phyloP scores from a whole-genome alignment of 1,140 invertebrate genomes.

The Neuroterus valhalla region DNA sequence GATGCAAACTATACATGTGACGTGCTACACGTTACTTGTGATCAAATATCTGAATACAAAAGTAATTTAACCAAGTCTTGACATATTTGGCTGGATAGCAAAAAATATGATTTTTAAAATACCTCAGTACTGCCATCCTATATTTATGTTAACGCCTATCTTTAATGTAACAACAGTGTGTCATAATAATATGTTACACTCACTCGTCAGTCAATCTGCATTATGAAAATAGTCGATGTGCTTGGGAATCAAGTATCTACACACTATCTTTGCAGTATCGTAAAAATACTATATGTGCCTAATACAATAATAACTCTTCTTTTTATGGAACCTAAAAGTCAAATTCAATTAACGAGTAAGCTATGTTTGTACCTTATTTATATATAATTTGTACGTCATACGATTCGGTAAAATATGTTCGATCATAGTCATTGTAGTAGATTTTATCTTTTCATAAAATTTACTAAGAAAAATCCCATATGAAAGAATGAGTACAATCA shows the following conservation, averaged over 20 bases:
- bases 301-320: background rate
- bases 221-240: background rate
- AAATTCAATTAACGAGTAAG: background rate
- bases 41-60: no score
- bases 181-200: background rate
- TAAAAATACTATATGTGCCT: slow-evolving; percentile 12
- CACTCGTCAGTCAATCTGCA: background rate
- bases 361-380: background rate
- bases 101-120: background rate
- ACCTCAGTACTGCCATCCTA: slow-evolving; percentile 14
- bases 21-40: no score
- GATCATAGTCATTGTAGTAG: background rate
- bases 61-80: no score
- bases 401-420: slow-evolving; percentile 4
- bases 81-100: no score
- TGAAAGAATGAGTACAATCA: slow-evolving; percentile 11
- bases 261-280: background rate
- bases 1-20: no score
- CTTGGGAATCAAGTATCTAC: background rate
- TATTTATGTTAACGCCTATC: background rate
- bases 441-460: background rate
- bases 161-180: background rate
- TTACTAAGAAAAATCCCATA: background rate
- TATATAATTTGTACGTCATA: background rate
- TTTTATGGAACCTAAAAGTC: background rate